Evolutionary conservation across 1,140 invertebrate genomes (phyloP), one percentile per base, ranked within the genome.

Genomic region (Sycobia sp.): DNA sequence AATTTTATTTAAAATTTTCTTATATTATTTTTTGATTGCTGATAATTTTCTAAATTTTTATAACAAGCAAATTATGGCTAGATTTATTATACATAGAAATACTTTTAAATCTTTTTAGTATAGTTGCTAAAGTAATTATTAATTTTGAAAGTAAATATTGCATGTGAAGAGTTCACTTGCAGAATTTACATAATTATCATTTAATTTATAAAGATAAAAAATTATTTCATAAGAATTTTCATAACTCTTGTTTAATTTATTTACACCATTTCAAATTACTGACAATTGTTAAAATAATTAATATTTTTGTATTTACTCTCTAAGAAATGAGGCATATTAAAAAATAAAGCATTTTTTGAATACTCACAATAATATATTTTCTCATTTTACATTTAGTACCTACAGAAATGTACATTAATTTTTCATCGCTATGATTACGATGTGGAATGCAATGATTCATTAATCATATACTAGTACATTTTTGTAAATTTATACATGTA

Each of bases 131-230:
- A 22, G 25, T 5, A 36, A 49, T 47, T 57, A 44, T 32, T n/a
- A 34, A 25, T 47, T 47, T 57, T 58, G 1, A 27, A 14, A 43
- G 36, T 34, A 70, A 75, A 73, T 67, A 75, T 60, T 68, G 62
- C 62, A 58, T 51, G 38, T 58, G 56, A 69, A 55, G 32, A 51
- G 32, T 60, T 22, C 18, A 61, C 41, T 25, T 38, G 32, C 18
- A 34, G 22, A 53, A 47, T 55, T n/a, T 44, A 39, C 44, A 41
- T n/a, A 38, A 50, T 20, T n/a, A 46, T 38, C 41, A 53, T 34
- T 51, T 60, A 60, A 39, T 62, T 54, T 57, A 46, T 54, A 46
- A 36, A 46, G 38, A 54, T 23, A 5, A 44, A 38, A 46, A 55
- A 47, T n/a, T 47, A 62, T 47, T 46, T 53, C 13, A 44, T 61